phyloP scores from a whole-genome alignment of 2,797 vertebrate species.

The Alfaro cultratus region DNA sequence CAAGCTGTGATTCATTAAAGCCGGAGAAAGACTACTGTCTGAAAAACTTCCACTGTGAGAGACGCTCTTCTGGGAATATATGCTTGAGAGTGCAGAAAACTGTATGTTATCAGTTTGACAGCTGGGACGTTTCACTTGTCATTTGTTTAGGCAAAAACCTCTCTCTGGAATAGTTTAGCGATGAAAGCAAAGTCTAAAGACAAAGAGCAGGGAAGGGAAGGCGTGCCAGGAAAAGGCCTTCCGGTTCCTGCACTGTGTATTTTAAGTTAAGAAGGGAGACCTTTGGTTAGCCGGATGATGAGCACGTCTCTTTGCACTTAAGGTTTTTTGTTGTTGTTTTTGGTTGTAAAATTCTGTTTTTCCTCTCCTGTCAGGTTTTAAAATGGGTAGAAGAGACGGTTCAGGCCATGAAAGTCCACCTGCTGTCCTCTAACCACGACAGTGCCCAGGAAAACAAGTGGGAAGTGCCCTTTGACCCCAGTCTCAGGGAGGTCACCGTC shows the following conservation, averaged over 20 bases:
- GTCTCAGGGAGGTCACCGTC: slow-evolving; percentile 93
- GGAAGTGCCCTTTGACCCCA: slow-evolving; percentile 91
- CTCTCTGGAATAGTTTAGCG: slow-evolving; percentile 56
- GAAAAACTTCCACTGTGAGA: slow-evolving; percentile 62
- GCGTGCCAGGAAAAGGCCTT: slow-evolving; percentile 29
- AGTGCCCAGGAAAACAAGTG: slow-evolving; percentile 85
- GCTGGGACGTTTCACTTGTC: slow-evolving; percentile 70
- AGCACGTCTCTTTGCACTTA: slow-evolving; percentile 2
- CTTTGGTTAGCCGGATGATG: slow-evolving; percentile 25
- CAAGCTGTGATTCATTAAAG: slow-evolving; percentile 62
- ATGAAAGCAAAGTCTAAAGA: slow-evolving; percentile 64
- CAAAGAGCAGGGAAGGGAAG: slow-evolving; percentile 48
- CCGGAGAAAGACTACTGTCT: slow-evolving; percentile 38
- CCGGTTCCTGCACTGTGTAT: slow-evolving; percentile 38
- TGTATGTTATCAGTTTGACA: slow-evolving; percentile 78
- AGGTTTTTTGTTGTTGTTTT: background rate
- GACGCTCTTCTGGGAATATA: slow-evolving; percentile 61
- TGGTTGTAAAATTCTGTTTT: slow-evolving; percentile 15
- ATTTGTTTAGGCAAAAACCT: slow-evolving; percentile 73
- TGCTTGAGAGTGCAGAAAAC: slow-evolving; percentile 71
- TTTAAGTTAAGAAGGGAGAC: slow-evolving; percentile 7
- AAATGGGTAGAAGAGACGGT: slow-evolving; percentile 97
- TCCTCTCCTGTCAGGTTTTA: slow-evolving; percentile 83
- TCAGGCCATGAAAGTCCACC: slow-evolving; percentile 92
- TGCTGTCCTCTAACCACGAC: slow-evolving; percentile 91